Base-by-base conservation (phyloP, 2,113 vertebrate genomes). In the Dasyornis broadbenti region DNA sequence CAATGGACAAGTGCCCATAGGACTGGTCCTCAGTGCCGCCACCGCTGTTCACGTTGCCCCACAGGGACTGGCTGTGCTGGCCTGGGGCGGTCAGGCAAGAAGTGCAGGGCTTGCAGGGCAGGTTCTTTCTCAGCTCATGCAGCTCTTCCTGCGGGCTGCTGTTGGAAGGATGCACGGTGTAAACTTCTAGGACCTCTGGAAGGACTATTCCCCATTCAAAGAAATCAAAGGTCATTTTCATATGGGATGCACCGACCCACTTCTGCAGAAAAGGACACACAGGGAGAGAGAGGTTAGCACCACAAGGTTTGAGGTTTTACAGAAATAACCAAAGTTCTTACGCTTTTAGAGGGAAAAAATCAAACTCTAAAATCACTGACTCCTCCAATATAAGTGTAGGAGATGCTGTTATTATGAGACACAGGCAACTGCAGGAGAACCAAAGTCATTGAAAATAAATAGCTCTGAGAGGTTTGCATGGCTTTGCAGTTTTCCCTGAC, bases 1-100 rank as follows among this genome's bases (percentile, higher is more conserved):
- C 97, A 15, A 99, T 98, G 84, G 99, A 99, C 66, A 99, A 88
- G n/a, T 98, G 97, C 26, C 98, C 98, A 0, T 97, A 97, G 0
- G 98, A 98, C 82, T 87, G 97, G 24, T 98, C 95, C 54, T 21
- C 57, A 37, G 96, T 92, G 20, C 90, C 96, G 10, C 86, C 94
- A 15, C 86, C 96, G 1, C 82, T 70, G n/a, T 92, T 96, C n/a
- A 82, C 86, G 3, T 83, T 30, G 8, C 95, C 88, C 68, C 89
- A 85, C 56, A 86, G 92, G 9, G 53, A 56, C 76, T 39, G 78
- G 52, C 83, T 94, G 24, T 88, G 78, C 49, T 54, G 39, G 23
- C 35, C 45, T 52, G 52, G 65, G 33, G 28, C 2, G 47, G 84
- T 35, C 82, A 66, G 87, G 35, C 49, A 79, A 7, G 26, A 90